These are phyloP conservation scores for Pheosia tremula DNA, from an alignment of 2,888 invertebrate genomes.

Conservation along the genomic window DNA sequence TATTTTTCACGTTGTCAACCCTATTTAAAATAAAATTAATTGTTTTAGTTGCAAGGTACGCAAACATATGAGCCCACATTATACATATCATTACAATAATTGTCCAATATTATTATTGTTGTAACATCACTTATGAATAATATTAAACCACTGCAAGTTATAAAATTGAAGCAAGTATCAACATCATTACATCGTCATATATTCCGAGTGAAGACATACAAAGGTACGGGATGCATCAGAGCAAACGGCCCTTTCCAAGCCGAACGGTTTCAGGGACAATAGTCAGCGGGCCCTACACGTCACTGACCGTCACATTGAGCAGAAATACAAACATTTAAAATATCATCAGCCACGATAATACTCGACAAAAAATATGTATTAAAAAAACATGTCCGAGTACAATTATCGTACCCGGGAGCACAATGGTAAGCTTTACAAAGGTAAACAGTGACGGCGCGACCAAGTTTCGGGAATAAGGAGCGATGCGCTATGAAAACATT, in stretches of 20 bases:
- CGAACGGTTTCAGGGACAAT: constrained; percentile 68
- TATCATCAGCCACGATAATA: constrained; percentile 72
- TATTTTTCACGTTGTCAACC: not conserved
- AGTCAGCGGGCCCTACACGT: constrained; percentile 67
- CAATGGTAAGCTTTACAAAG: constrained; percentile 68
- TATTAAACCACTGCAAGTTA: not conserved
- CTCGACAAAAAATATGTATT: constrained; percentile 42
- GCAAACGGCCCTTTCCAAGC: constrained; percentile 63
- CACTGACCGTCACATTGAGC: constrained; percentile 75
- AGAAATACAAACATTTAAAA: constrained; percentile 82
- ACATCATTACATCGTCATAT: constrained; percentile 26
- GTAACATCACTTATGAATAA: not conserved
- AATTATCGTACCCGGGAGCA: constrained; percentile 68
- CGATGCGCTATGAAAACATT: constrained; percentile 57
- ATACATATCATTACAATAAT: constrained; percentile 1
- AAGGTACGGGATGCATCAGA: constrained; percentile 59
- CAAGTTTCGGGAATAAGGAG: constrained; percentile 47
- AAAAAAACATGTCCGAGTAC: constrained; percentile 60
- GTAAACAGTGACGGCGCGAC: constrained; percentile 64
- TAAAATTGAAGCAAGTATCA: constrained; percentile 50
- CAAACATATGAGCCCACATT: constrained; percentile 5
- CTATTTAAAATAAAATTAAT: not conserved
- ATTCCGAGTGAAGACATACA: constrained; percentile 45
- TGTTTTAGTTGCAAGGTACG: constrained; percentile 6
- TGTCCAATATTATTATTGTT: not conserved